Conservation (phyloP, 2,797 vertebrate species). For the Eptatretus atami region DNA sequence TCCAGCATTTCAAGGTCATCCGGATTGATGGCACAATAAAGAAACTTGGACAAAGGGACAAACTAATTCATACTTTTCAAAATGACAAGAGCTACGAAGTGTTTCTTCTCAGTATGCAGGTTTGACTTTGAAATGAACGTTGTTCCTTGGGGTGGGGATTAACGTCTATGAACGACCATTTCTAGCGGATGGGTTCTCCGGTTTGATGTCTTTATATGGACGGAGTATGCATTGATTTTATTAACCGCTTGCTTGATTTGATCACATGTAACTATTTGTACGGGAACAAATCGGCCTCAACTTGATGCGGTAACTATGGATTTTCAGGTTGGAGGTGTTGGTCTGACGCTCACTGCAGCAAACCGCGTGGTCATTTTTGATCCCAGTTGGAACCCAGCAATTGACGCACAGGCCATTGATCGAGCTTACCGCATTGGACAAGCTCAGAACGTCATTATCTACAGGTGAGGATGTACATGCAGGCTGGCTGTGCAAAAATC, state of each 20-base stretch:
- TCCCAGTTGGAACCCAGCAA: constrained; percentile 84
- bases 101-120: constrained; percentile 57
- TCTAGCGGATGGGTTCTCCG: no score
- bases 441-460: constrained; percentile 47
- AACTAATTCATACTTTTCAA: constrained; percentile 39
- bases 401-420: constrained; percentile 68
- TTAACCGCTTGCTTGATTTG: no score
- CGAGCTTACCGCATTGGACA: constrained; percentile 65
- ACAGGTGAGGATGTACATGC: constrained; percentile 11
- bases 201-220: no score
- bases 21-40: constrained; percentile 44
- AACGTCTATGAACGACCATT: no score
- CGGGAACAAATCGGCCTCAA: no score
- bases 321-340: constrained; percentile 36
- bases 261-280: no score
- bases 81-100: constrained; percentile 22
- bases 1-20: constrained; percentile 17
- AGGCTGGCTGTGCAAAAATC: background rate
- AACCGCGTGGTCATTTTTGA: constrained; percentile 63
- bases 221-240: no score
- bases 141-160: no score
- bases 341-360: constrained; percentile 55
- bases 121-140: background rate
- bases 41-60: constrained; percentile 33
- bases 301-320: background rate